Evolutionary conservation across 2,113 vertebrate species (phyloP).

Genomic region (Ictalurus furcatus): DNA sequence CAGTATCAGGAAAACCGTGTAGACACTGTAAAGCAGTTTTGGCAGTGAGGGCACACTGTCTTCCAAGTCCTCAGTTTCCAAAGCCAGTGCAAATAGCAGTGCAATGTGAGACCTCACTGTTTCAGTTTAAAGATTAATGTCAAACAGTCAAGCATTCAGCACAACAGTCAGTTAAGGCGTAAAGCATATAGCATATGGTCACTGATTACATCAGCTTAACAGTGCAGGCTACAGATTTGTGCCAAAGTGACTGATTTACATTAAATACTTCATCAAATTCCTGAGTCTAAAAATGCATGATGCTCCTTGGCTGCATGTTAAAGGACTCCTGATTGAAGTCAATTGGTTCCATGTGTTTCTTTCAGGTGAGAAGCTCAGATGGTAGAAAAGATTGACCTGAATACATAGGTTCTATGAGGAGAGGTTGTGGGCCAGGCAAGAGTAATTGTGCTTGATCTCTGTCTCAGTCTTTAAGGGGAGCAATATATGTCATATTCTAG

Average conservation of each 20-base stretch:
- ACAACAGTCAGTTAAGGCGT: conserved; percentile 5
- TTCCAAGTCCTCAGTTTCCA: conserved; percentile 5
- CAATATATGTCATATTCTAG: not conserved
- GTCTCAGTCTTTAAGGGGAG: not conserved
- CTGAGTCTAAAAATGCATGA: conserved; percentile 36
- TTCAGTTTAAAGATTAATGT: conserved; percentile 37
- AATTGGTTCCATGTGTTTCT: conserved; percentile 48
- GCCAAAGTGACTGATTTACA: conserved; percentile 44
- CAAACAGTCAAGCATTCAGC: conserved; percentile 32
- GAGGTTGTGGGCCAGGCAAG: not conserved
- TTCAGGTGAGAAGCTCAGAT: conserved; percentile 38
- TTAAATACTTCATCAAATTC: conserved; percentile 44
- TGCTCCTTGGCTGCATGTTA: conserved; percentile 24
- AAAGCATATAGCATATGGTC: conserved; percentile 33
- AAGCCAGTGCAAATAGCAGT: not conserved
- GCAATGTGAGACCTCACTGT: conserved; percentile 1
- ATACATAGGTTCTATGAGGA: conserved; percentile 18
- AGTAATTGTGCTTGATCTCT: not conserved
- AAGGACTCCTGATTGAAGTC: conserved; percentile 51
- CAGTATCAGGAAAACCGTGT: conserved; percentile 4
- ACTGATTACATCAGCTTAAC: conserved; percentile 43
- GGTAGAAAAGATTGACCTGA: conserved; percentile 29
- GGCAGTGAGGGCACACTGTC: not conserved
- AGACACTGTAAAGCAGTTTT: not conserved
- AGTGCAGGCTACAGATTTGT: conserved; percentile 8